Conservation (phyloP, 2,888 invertebrate species). For the Tillus elongatus region DNA sequence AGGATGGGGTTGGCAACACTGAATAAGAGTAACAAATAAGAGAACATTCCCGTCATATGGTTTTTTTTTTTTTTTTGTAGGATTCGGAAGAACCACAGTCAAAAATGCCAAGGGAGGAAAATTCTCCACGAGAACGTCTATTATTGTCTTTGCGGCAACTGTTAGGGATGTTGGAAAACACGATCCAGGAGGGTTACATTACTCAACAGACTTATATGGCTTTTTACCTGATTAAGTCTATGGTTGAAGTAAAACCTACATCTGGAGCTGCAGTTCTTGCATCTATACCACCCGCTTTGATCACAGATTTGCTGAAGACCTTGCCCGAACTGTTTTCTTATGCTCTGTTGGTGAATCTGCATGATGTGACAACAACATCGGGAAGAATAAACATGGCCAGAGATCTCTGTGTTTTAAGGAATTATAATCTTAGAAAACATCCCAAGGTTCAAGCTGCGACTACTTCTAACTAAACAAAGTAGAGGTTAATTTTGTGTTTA, state of each 20-base stretch:
- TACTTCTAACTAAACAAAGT: no score
- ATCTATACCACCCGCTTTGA: constrained; percentile 64
- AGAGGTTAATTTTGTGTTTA: no score
- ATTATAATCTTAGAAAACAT: constrained; percentile 62
- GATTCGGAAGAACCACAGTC: constrained; percentile 31
- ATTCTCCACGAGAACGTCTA: constrained; percentile 25
- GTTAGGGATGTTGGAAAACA: constrained; percentile 57
- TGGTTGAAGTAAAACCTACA: constrained; percentile 64
- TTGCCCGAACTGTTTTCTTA: constrained; percentile 69
- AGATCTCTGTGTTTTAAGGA: constrained; percentile 76
- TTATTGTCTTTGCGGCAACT: constrained; percentile 55
- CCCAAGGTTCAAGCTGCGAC: no score
- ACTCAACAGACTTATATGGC: constrained; percentile 79
- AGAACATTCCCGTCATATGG: no score
- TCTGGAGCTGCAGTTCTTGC: constrained; percentile 52
- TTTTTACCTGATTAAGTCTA: constrained; percentile 63
- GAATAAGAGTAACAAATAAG: no score
- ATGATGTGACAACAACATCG: constrained; percentile 64
- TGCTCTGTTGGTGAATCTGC: constrained; percentile 63
- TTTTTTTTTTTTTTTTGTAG: constrained; percentile 25
- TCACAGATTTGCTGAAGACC: constrained; percentile 70
- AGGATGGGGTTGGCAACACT: no score
- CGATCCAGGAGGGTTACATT: constrained; percentile 57
- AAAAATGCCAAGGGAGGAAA: constrained; percentile 31
- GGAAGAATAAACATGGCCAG: constrained; percentile 80